These are phyloP conservation scores for Heliconius congener DNA, from an alignment of 1,140 invertebrate genomes.

Conservation along the genomic window DNA sequence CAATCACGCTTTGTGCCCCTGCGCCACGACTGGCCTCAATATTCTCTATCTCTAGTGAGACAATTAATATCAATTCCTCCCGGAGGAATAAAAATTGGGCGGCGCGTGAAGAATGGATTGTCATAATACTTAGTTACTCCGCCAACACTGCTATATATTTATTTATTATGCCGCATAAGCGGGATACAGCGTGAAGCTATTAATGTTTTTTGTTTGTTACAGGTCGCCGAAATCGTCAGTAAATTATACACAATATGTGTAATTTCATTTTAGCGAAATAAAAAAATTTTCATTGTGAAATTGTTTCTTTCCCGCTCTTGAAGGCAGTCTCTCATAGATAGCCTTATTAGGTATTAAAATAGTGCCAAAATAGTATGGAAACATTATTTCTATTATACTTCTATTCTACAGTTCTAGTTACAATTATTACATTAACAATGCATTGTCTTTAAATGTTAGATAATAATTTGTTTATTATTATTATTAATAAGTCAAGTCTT, in stretches of 20 bases:
- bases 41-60: too few species aligned
- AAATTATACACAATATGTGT: slow-evolving; percentile 38
- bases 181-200: too few species aligned
- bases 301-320: slow-evolving; percentile 14
- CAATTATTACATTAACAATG: slow-evolving; percentile 3
- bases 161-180: too few species aligned
- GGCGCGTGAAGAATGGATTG: too few species aligned
- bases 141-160: too few species aligned
- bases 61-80: too few species aligned
- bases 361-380: slow-evolving; percentile 10
- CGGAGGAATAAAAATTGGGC: too few species aligned
- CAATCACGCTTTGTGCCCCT: too few species aligned
- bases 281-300: slow-evolving; percentile 50
- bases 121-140: too few species aligned
- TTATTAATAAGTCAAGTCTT: slow-evolving; percentile 60
- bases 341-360: background rate
- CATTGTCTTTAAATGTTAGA: background rate
- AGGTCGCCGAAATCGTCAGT: slow-evolving; percentile 78
- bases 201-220: slow-evolving; percentile 40
- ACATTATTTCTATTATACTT: background rate
- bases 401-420: slow-evolving; percentile 9
- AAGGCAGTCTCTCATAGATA: background rate
- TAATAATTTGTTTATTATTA: slow-evolving; percentile 48
- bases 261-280: slow-evolving; percentile 34
- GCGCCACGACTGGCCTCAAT: too few species aligned